Evolutionary conservation across 2,113 vertebrate species (phyloP).

Genomic region (Halcyon senegalensis): DNA sequence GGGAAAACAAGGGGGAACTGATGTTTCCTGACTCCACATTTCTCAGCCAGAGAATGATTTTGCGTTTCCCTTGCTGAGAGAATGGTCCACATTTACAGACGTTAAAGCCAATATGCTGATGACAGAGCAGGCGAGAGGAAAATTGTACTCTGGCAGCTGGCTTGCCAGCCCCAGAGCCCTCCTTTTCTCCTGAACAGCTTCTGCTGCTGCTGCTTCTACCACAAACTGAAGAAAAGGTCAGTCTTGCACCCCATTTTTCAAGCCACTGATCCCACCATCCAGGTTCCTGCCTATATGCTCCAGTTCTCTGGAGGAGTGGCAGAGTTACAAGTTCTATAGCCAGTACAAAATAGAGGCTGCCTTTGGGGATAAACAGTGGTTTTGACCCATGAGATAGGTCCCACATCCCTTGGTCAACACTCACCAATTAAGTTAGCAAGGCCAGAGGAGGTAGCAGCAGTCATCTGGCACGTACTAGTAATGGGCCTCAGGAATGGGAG

Average conservation of each 20-base stretch:
- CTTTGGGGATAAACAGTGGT: neutral
- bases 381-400: neutral
- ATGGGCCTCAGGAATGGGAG: neutral
- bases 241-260: neutral
- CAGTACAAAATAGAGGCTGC: neutral
- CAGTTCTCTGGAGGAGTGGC: neutral
- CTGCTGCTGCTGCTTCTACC: neutral
- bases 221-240: neutral
- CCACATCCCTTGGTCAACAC: neutral
- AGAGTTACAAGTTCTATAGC: accelerated
- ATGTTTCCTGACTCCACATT: neutral
- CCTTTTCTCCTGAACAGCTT: neutral
- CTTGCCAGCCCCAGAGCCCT: neutral
- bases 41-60: neutral
- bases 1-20: neutral
- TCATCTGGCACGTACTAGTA: neutral
- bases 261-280: neutral
- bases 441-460: neutral
- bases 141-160: neutral
- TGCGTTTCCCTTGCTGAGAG: neutral
- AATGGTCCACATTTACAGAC: neutral
- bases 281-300: neutral
- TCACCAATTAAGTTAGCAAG: neutral
- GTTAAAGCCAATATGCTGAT: neutral
- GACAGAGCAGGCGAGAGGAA: neutral